Evolutionary conservation across 2,797 vertebrate genomes (phyloP), one percentile per base, ranked within the genome.

Genomic region (Novumbra hubbsi): DNA sequence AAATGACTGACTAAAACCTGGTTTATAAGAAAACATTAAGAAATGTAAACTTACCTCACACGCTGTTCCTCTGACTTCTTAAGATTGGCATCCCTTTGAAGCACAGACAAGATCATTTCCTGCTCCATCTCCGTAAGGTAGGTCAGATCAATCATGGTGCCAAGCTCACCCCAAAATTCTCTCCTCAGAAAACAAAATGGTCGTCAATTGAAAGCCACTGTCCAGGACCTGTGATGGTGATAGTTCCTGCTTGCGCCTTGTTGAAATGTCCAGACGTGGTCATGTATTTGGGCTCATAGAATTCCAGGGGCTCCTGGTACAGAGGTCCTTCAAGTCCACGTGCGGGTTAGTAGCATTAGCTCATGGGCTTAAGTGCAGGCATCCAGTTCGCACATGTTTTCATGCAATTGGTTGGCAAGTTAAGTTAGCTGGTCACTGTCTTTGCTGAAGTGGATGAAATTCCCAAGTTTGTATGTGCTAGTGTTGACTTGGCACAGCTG

Each of bases 111-210:
- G 88, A 98, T 97, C 50, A 87, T 85, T 52, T 95, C 94, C 85
- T 97, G 95, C 70, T 99, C 97, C 72, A 96, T 95, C 69, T 96
- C 96, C 0, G 96, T 96, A 81, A 99, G 89, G 81, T 96, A 96
- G 77, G 96, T 97, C 83, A 98, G 85, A 84, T 99, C 97, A 21
- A 98, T 96, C 97, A 98, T 99, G 89, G 83, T 80, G 78, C 68
- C 28, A 15, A 19, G 28, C 32, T 16, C 24, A 24, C 15, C 45
- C 19, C 68, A 62, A 28, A 21, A 19, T 38, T 24, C 48, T 11
- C 68, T n/a, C 17, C 48, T 50, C 68, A 70, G 27, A 32, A 67
- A 41, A n/a, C 30, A 12, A 38, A 67, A 67, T n/a, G 30, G 63
- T 67, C 5, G 2, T 11, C 32, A 67, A 70, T 4, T 52, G 16